Base-by-base conservation (phyloP, 1,140 invertebrate genomes). In the Drosophila fuyamai region DNA sequence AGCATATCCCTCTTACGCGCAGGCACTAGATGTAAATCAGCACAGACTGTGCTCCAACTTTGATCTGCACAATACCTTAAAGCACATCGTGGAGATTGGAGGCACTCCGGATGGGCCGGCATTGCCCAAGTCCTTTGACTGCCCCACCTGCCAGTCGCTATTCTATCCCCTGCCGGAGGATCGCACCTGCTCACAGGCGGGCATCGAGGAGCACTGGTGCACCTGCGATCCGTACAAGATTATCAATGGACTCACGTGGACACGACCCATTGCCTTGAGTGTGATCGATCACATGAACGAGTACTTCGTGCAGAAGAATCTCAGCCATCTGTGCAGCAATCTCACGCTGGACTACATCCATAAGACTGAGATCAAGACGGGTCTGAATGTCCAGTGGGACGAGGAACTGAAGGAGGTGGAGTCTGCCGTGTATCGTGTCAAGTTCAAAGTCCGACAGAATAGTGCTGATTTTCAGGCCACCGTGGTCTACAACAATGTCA, bases 21-120 rank as follows among this genome's bases (percentile, higher is more conserved):
- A 93, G 35, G 97, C 97, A 76, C 85, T 99, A 6, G 92, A 93
- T 51, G 79, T 91, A 4, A 99, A 99, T 82, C 94, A 93, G 16
- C 94, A 94, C 59, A 94, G 96, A 27, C 92, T 98, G 9, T 96
- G 95, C 0, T 96, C 97, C 16, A 96, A 97, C 0, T 98, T 95
- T 92, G 97, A 98, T 91, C 85, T 98, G 2, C 95, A 98, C 88
- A 95, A 96, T 57, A 95, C 94, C 0, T 68, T 94, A 18, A 93
- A 93, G 68, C 85, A 94, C 57, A 91, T 94, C 29, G 56, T 94
- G 9, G 76, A 92, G 56, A 48, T 93, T 2, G 81, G 81, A 0
- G 82, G 81, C 10, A 70, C 46, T 0, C 50, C 66, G 4, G 59
- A 67, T n/a, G 74, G 48, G 0, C 70, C 44, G 0, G 9, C 4